Base-by-base conservation (phyloP, 2,888 invertebrate genomes). In the Dolichopus griseipennis region DNA sequence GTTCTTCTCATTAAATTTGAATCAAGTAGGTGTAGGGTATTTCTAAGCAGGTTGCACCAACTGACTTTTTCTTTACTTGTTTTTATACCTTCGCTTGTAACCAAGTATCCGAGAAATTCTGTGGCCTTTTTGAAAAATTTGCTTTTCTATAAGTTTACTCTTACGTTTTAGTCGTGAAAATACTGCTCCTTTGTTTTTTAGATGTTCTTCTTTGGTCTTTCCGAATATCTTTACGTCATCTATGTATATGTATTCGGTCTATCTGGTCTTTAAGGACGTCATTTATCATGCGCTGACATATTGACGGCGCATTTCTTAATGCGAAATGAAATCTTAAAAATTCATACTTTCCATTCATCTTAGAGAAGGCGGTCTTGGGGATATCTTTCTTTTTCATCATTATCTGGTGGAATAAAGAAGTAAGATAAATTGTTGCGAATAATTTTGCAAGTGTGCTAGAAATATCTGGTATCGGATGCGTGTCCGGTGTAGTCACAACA, bases 141-240 rank as follows among this genome's bases (percentile, higher is more conserved):
- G 0, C 71, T 34, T 34, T 34, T 34, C 6, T 34, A 5, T 7
- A 34, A 9, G 34, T 34, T 34, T 34, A 34, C 34, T 34, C 34
- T 34, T 34, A 34, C 9, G 6, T 5, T 34, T 34, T 34, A 62
- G 20, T 62, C 20, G 6, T 21, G 20, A 7, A 22, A 62, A 62
- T 20, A 62, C 20, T 20, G 27, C 27, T 33, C 1, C 66, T 18
- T 71, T 22, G 21, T 71, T 71, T 64, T 65, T 9, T 4, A 70
- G 33, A 62, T 71, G 72, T 22, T 69, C 67, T 18, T 62, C 61
- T 33, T 41, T 65, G 21, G 34, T 69, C 62, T 68, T 69, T 15
- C 70, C 70, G 65, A 70, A 71, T 21, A 72, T 70, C 9, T 73
- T 73, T 0, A 73, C 69, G 63, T 73, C 72, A 43, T 73, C 72